Evolutionary conservation across 2,113 vertebrate species (phyloP).

Genomic region (Gopherus flavomarginatus): DNA sequence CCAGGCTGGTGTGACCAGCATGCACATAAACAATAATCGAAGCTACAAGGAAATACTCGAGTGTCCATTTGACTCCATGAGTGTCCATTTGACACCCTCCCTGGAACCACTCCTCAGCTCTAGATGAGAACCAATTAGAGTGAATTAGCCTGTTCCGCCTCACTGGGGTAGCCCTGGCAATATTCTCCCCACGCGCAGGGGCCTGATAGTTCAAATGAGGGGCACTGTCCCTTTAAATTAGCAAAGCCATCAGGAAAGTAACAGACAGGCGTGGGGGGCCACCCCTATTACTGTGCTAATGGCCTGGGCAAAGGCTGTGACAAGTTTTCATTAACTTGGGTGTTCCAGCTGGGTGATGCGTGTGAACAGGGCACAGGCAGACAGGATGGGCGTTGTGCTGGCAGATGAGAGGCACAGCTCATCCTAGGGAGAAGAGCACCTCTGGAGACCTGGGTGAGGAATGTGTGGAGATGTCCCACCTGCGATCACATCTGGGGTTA

Average conservation of each 20-base stretch:
- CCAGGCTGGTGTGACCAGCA: too few relatives aligned
- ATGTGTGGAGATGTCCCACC: neutral
- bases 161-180: neutral
- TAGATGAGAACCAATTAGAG: neutral
- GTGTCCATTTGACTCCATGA: too few relatives aligned
- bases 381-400: neutral
- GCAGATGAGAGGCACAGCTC: neutral
- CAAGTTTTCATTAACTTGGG: slow-evolving; percentile 13
- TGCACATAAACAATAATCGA: neutral
- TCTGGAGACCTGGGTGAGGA: neutral
- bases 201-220: neutral
- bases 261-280: neutral
- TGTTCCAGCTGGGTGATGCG: neutral
- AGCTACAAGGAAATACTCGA: neutral
- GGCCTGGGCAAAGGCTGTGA: neutral
- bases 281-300: neutral
- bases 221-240: slow-evolving; percentile 1
- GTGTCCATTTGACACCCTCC: neutral
- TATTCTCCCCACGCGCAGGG: neutral
- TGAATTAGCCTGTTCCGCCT: neutral
- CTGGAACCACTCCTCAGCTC: neutral
- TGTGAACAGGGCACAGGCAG: neutral
- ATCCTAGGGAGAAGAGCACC: neutral
- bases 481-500: neutral
- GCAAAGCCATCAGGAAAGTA: neutral